Evolutionary conservation across 2,888 invertebrate genomes (phyloP).

Genomic region (Leucophenga montana): DNA sequence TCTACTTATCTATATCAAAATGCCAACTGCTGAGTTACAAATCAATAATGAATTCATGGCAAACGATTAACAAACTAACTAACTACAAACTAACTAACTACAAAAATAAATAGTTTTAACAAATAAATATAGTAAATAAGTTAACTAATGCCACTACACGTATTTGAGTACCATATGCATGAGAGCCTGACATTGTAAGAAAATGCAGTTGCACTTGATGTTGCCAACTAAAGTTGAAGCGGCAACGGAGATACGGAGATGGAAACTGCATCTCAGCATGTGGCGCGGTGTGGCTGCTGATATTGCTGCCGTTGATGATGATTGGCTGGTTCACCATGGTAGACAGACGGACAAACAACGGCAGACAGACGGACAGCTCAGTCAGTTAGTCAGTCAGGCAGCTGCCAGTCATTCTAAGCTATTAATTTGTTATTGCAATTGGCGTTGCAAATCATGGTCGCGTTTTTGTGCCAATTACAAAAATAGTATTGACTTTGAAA

Average conservation of each 20-base stretch:
- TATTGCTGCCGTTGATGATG: conserved; percentile 30
- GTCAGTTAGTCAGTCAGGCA: neutral
- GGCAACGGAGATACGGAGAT: conserved; percentile 5
- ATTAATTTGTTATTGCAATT: conserved; percentile 27
- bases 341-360: conserved; percentile 44
- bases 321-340: conserved; percentile 52
- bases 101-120: neutral
- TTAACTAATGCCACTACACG: neutral
- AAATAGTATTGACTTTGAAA: conserved; percentile 30
- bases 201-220: conserved; percentile 71
- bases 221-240: conserved; percentile 61
- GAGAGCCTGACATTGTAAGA: conserved; percentile 62
- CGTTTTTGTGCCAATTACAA: conserved; percentile 48
- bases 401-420: conserved; percentile 32
- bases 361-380: conserved; percentile 26
- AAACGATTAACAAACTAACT: too few species aligned
- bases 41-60: too few species aligned
- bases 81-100: neutral
- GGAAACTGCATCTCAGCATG: neutral
- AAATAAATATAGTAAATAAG: neutral
- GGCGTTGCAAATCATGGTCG: conserved; percentile 42
- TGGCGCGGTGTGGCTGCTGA: neutral
- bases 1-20: too few species aligned
- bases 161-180: neutral
- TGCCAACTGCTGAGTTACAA: too few species aligned